Evolutionary conservation across 2,113 vertebrate species (phyloP).

Genomic region (Ancistrus triradiatus): DNA sequence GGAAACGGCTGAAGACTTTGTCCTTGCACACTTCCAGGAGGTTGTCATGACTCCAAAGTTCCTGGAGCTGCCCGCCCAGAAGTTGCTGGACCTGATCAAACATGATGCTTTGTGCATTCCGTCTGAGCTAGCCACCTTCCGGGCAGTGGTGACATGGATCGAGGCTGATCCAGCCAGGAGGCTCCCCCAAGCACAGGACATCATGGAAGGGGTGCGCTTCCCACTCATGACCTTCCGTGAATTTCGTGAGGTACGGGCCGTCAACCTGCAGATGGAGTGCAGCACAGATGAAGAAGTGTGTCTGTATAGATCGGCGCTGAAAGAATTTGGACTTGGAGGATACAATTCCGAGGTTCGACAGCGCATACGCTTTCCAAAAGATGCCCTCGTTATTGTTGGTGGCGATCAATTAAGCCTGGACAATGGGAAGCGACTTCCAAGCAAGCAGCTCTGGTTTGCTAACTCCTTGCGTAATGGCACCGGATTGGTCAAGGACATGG

Average conservation of each 20-base stretch:
- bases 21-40: conserved; percentile 76
- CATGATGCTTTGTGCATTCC: conserved; percentile 74
- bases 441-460: conserved; percentile 77
- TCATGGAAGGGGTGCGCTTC: conserved; percentile 80
- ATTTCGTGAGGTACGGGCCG: conserved; percentile 75
- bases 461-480: conserved; percentile 74
- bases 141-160: conserved; percentile 78
- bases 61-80: conserved; percentile 67
- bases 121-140: conserved; percentile 77
- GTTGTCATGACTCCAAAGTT: conserved; percentile 73
- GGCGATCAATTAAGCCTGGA: conserved; percentile 77
- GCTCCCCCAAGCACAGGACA: conserved; percentile 59
- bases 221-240: conserved; percentile 85
- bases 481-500: conserved; percentile 79
- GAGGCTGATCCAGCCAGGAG: conserved; percentile 63
- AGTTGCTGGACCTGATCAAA: conserved; percentile 69
- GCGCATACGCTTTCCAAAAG: conserved; percentile 71
- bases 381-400: conserved; percentile 76
- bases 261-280: conserved; percentile 67
- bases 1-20: conserved; percentile 69
- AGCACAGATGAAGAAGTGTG: conserved; percentile 52
- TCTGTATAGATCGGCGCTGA: conserved; percentile 63
- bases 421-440: conserved; percentile 66
- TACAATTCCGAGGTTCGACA: conserved; percentile 49
- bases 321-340: conserved; percentile 56